These are phyloP conservation scores for Pseudomyrmex cubaensis DNA, from an alignment of 1,140 invertebrate species.

Conservation along the genomic window DNA sequence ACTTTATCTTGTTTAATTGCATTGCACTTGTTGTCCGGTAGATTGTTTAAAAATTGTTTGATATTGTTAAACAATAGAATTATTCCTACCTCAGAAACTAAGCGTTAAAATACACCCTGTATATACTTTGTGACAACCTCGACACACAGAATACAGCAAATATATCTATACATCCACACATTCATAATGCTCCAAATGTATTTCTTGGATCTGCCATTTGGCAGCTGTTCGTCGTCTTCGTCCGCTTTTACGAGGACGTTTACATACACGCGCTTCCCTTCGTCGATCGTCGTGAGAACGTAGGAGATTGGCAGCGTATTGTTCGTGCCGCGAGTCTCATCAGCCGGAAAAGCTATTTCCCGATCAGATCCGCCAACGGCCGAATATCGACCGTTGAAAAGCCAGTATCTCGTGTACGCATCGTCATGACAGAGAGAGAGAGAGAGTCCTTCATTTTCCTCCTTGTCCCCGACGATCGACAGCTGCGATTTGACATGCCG, in stretches of 20 bases:
- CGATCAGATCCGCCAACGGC: conserved; percentile 57
- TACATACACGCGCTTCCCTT: conserved; percentile 23
- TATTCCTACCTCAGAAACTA: no score
- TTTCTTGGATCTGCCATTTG: background rate
- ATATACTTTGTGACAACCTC: no score
- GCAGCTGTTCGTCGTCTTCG: background rate
- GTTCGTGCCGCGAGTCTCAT: conserved; percentile 64
- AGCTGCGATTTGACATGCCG: conserved; percentile 28
- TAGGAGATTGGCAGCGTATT: conserved; percentile 70
- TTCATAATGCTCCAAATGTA: background rate
- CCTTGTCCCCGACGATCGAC: conserved; percentile 37
- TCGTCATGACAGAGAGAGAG: background rate
- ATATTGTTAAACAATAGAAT: no score
- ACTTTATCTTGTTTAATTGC: no score
- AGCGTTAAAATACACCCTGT: no score
- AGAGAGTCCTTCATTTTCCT: conserved; percentile 42
- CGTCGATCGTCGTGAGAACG: conserved; percentile 47
- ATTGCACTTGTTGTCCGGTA: no score
- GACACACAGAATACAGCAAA: background rate
- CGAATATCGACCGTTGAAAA: conserved; percentile 60
- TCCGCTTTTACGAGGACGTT: background rate
- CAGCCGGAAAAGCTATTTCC: conserved; percentile 72
- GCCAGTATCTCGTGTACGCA: conserved; percentile 10
- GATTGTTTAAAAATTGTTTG: no score
- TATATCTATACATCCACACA: background rate